A percentile compares a stretch with the other conserved stretches of the same genome.
phyloP scores from a whole-genome alignment of 2,797 vertebrate genomes.

The Urophycis tenuis region DNA sequence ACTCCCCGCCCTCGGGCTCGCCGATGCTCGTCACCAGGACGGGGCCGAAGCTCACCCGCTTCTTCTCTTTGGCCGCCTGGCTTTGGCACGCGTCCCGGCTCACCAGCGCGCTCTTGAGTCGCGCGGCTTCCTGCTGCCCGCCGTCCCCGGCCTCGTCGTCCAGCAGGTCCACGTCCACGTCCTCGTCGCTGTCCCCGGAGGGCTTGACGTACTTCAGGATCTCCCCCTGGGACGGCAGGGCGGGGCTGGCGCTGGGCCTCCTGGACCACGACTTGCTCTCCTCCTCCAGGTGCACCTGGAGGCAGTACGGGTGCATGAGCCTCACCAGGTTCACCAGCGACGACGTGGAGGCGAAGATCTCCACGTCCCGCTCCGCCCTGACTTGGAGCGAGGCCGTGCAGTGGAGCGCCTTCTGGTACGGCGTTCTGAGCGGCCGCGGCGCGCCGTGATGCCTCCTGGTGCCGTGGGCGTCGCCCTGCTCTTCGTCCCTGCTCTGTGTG shows the following conservation, averaged over 20 bases:
- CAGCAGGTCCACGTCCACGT: conserved; percentile 61
- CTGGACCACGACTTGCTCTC: conserved; percentile 18
- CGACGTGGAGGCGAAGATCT: conserved; percentile 62
- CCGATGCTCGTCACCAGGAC: conserved; percentile 53
- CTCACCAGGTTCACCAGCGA: conserved; percentile 82
- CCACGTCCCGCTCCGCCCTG: conserved; percentile 36
- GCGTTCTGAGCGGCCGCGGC: conserved; percentile 20
- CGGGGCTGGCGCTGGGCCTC: background rate
- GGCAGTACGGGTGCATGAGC: conserved; percentile 89
- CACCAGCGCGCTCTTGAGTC: conserved; percentile 47
- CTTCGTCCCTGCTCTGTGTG: conserved; percentile 65
- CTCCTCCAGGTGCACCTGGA: conserved; percentile 68
- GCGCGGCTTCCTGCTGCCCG: background rate
- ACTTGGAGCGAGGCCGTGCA: conserved; percentile 11
- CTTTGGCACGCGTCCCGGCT: conserved; percentile 31
- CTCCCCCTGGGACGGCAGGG: conserved; percentile 55
- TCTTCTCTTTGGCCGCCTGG: conserved; percentile 45
- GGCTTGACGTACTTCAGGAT: conserved; percentile 62
- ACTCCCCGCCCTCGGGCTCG: conserved; percentile 27
- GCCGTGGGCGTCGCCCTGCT: conserved; percentile 62
- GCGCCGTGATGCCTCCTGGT: conserved; percentile 6
- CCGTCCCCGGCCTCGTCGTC: conserved; percentile 45
- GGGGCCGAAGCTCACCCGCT: conserved; percentile 66
- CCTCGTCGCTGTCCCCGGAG: conserved; percentile 55
- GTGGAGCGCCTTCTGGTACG: conserved; percentile 20